Percentiles rank a stretch among this genome's conserved stretches.
phyloP scores from a whole-genome alignment of 2,113 vertebrate genomes.

The Actenoides hombroni region DNA sequence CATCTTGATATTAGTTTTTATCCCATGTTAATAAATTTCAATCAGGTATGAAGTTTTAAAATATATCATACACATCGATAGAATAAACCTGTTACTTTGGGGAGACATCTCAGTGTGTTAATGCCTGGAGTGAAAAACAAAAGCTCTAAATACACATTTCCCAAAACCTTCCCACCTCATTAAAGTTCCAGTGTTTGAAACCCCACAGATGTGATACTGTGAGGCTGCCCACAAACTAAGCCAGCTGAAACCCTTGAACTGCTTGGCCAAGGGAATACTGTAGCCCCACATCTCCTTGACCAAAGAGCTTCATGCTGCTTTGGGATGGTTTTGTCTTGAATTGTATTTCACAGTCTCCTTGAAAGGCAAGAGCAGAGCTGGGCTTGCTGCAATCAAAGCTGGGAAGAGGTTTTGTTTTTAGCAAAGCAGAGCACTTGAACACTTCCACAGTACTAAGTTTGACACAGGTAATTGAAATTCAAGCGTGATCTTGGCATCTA shows the following conservation, averaged over 20 bases:
- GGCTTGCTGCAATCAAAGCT: not conserved
- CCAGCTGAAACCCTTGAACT: not conserved
- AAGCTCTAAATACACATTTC: not conserved
- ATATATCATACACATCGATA: not conserved
- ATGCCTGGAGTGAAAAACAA: not conserved
- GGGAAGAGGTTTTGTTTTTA: not conserved
- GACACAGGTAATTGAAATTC: not conserved
- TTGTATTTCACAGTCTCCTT: not conserved
- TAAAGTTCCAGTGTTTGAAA: not conserved
- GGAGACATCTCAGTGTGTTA: not conserved
- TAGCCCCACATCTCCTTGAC: not conserved
- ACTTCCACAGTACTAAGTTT: not conserved
- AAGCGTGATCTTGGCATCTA: not conserved
- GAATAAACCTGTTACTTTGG: not conserved
- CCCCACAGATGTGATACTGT: not conserved
- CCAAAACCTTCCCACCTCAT: not conserved
- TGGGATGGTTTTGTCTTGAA: not conserved
- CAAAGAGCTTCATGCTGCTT: not conserved
- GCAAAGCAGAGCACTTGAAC: not conserved
- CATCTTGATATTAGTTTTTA: not conserved
- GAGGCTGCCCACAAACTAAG: not conserved
- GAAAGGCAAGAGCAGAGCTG: not conserved
- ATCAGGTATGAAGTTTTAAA: not conserved
- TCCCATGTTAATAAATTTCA: not conserved
- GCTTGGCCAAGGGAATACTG: not conserved